Evolutionary conservation across 2,113 vertebrate genomes (phyloP).

Genomic region (Chrysochloris asiatica): DNA sequence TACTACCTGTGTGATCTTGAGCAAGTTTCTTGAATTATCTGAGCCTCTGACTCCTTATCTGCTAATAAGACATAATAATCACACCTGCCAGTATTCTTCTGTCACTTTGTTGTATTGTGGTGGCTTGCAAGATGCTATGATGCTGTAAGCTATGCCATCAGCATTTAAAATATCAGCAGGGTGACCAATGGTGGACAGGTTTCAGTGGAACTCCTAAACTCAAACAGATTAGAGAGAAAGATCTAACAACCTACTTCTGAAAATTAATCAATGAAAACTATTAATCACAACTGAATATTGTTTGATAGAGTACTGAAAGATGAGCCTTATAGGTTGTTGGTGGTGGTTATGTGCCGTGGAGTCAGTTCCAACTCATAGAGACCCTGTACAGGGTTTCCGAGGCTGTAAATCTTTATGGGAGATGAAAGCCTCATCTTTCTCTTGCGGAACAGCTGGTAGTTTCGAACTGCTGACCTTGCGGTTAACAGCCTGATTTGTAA

Average conservation of each 20-base stretch:
- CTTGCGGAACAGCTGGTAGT: no score
- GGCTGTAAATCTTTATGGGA: no score
- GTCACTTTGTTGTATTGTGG: background rate
- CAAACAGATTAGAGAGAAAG: background rate
- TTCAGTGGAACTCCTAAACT: background rate
- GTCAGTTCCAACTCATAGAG: no score
- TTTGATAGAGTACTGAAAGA: background rate
- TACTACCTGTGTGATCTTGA: background rate
- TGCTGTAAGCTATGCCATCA: background rate
- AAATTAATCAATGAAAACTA: background rate
- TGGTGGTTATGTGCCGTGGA: no score
- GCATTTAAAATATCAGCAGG: background rate
- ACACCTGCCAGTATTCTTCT: background rate
- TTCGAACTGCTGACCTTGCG: no score
- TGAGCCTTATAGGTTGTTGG: no score
- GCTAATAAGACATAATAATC: background rate
- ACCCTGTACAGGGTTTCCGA: no score
- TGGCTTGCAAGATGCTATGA: no score
- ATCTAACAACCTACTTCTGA: background rate
- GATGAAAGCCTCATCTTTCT: no score
- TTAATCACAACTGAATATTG: background rate
- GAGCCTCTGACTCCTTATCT: background rate
- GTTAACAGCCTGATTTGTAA: no score
- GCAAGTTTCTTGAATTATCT: background rate
- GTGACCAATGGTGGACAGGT: background rate